Conservation (phyloP, 2,888 invertebrate genomes). For the Neocrepidodera transversa region DNA sequence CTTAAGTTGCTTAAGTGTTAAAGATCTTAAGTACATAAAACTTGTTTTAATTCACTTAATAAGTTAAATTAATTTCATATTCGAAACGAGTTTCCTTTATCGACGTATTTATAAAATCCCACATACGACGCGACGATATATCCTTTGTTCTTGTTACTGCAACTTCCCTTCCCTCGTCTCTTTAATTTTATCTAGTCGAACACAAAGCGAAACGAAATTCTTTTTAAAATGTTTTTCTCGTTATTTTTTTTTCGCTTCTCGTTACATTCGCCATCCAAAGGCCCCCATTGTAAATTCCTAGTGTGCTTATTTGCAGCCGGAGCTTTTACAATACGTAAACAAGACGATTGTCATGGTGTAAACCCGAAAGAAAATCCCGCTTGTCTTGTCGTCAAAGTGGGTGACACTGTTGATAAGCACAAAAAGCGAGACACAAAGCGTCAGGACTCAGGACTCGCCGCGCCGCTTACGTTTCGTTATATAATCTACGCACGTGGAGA, state of each 20-base stretch:
- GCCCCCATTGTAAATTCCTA: constrained; percentile 19
- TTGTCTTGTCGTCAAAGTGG: constrained; percentile 26
- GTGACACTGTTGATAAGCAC: constrained; percentile 17
- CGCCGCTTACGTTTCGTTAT: constrained; percentile 12
- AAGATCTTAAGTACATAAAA: no score
- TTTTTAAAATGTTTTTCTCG: not conserved
- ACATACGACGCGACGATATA: no score
- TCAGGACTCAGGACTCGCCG: no score
- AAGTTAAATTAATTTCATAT: no score
- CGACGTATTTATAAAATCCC: no score
- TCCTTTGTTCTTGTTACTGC: no score
- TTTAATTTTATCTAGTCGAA: no score
- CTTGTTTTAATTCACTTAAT: no score
- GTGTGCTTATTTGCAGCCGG: constrained; percentile 19
- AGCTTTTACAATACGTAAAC: constrained; percentile 29
- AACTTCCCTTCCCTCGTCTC: no score
- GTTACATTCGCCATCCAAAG: not conserved
- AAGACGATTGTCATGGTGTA: constrained; percentile 22
- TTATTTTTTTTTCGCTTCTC: not conserved
- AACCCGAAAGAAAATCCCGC: constrained; percentile 25
- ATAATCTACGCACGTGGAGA: constrained; percentile 13
- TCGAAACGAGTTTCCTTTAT: no score
- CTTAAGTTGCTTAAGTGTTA: no score
- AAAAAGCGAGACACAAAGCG: constrained; percentile 14
- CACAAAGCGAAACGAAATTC: not conserved